These are phyloP conservation scores for Hippoglossus hippoglossus DNA, from an alignment of 2,797 vertebrate species.

Conservation along the genomic window DNA sequence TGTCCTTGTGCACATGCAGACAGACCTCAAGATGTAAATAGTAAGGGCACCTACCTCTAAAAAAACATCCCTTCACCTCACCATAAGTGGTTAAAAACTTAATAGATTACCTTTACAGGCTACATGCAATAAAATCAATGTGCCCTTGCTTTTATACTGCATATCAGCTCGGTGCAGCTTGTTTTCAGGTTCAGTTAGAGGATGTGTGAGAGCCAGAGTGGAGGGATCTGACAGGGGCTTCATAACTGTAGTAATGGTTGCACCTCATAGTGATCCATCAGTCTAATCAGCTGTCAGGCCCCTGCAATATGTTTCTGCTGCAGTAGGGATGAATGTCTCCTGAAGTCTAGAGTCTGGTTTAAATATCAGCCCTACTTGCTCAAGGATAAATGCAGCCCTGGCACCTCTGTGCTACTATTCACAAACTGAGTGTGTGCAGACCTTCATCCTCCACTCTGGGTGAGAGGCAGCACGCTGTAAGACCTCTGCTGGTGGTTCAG, in stretches of 20 bases:
- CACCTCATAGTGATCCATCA: slow-evolving; percentile 63
- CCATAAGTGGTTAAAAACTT: slow-evolving; percentile 15
- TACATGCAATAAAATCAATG: slow-evolving; percentile 31
- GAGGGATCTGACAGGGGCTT: slow-evolving; percentile 50
- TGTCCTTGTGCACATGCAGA: background rate
- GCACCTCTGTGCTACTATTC: slow-evolving; percentile 69
- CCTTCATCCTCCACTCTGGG: slow-evolving; percentile 7
- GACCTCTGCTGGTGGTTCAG: slow-evolving; percentile 70
- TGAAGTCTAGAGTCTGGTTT: slow-evolving; percentile 56
- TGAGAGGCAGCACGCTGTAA: slow-evolving; percentile 25
- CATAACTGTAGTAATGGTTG: slow-evolving; percentile 57
- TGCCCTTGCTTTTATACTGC: slow-evolving; percentile 9
- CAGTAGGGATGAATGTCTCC: slow-evolving; percentile 34
- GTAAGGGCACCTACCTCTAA: background rate
- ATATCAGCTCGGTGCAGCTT: slow-evolving; percentile 42
- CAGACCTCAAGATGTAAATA: background rate
- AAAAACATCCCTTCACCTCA: slow-evolving; percentile 4
- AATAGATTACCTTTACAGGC: slow-evolving; percentile 24
- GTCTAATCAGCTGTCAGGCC: slow-evolving; percentile 65
- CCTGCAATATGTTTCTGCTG: slow-evolving; percentile 48
- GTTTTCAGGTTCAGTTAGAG: slow-evolving; percentile 42
- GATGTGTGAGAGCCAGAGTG: slow-evolving; percentile 37
- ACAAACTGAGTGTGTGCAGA: slow-evolving; percentile 45
- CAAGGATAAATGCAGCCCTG: slow-evolving; percentile 69
- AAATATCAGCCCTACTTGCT: slow-evolving; percentile 56